A percentile compares a stretch with the other conserved stretches of the same genome.
Conservation (phyloP, 2,888 invertebrate species). For the Aleiodes leptofemur region DNA sequence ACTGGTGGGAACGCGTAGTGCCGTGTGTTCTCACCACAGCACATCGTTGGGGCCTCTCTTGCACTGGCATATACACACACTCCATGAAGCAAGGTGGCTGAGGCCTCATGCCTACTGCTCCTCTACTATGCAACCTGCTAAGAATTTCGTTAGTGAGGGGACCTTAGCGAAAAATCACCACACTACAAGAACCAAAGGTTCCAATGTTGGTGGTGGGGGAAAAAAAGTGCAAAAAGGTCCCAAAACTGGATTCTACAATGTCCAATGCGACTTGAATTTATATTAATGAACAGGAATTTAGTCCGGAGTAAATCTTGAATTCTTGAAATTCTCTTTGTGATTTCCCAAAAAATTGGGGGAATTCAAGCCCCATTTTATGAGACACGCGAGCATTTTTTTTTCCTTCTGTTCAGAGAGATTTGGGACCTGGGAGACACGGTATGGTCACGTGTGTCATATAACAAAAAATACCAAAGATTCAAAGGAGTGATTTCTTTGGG, state of each 20-base stretch:
- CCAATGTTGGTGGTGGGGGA: conserved; percentile 10
- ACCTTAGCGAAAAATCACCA: conserved; percentile 57
- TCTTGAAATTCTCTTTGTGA: conserved; percentile 13
- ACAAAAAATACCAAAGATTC: conserved; percentile 20
- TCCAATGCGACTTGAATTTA: too few species aligned
- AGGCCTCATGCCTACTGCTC: conserved; percentile 45
- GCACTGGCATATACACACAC: conserved; percentile 35
- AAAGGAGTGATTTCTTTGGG: conserved; percentile 27
- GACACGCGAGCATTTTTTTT: conserved; percentile 4
- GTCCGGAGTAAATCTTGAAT: not conserved
- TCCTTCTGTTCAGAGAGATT: not conserved
- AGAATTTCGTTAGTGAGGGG: conserved; percentile 48
- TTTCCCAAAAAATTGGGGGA: conserved; percentile 3
- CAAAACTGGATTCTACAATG: too few species aligned
- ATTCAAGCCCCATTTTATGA: not conserved
- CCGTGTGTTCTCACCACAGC: conserved; percentile 74
- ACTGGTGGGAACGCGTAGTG: conserved; percentile 74
- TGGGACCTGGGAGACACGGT: conserved; percentile 43
- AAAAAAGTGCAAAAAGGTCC: conserved; percentile 19
- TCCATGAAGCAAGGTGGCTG: conserved; percentile 56
- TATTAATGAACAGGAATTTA: conserved; percentile 2
- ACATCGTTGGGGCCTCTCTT: conserved; percentile 52
- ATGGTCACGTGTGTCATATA: conserved; percentile 47
- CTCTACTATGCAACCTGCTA: conserved; percentile 53
- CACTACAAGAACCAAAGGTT: conserved; percentile 18